Evolutionary conservation across 2,113 vertebrate species (phyloP).

Genomic region (Leptodactylus fuscus): DNA sequence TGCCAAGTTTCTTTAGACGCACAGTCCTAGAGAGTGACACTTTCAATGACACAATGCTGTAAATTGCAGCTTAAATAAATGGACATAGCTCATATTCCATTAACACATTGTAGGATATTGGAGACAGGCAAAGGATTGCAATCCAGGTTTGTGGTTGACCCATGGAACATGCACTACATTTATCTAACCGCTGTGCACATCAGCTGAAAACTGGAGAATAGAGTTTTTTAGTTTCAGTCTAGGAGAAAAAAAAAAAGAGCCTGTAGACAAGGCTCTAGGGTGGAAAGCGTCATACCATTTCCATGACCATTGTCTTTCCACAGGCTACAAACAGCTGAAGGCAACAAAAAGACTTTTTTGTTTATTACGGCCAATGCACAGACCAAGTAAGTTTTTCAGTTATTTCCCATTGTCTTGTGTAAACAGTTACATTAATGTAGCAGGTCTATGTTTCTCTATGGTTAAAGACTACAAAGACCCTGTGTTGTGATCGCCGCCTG

Average conservation of each 20-base stretch:
- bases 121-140: slow-evolving; percentile 11
- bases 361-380: neutral
- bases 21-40: slow-evolving; percentile 15
- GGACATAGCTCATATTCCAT: slow-evolving; percentile 27
- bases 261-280: neutral
- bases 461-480: too few species aligned
- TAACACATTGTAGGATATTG: slow-evolving; percentile 20
- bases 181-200: neutral
- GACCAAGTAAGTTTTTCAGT: neutral
- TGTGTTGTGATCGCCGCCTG: too few species aligned
- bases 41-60: slow-evolving; percentile 25
- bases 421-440: too few species aligned
- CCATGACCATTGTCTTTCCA: neutral
- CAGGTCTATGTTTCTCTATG: too few species aligned
- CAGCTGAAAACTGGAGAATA: neutral
- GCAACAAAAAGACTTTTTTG: neutral
- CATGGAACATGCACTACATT: slow-evolving; percentile 21
- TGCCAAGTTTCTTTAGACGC: slow-evolving; percentile 32
- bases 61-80: slow-evolving; percentile 25
- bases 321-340: too few species aligned
- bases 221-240: neutral
- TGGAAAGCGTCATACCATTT: too few species aligned
- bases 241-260: neutral
- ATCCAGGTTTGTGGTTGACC: slow-evolving; percentile 43
- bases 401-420: neutral